A percentile compares a stretch with the other conserved stretches of the same genome.
phyloP scores from a whole-genome alignment of 30 jellyfish, hydroid and myxozoan genomes.

The Aurelia aurita complex sp. Pacific region DNA sequence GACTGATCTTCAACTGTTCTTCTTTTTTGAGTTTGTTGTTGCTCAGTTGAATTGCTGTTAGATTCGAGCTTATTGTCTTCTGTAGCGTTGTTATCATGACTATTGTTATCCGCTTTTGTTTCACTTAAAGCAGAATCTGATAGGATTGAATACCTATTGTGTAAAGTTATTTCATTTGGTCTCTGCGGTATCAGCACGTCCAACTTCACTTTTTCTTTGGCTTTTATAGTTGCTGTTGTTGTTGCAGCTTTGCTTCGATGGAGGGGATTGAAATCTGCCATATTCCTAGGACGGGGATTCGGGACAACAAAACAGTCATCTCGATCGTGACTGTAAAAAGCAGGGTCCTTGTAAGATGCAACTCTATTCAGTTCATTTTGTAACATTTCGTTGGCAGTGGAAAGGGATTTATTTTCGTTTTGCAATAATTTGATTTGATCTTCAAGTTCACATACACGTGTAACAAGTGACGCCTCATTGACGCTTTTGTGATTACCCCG shows the following conservation, averaged over 20 bases:
- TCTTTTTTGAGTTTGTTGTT: conserved; percentile 21
- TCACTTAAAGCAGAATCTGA: conserved; percentile 36
- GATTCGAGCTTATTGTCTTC: conserved; percentile 36
- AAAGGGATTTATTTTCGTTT: conserved; percentile 1
- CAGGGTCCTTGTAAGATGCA: background rate
- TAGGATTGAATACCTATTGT: conserved; percentile 35
- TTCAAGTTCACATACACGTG: conserved; percentile 11
- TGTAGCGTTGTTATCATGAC: conserved; percentile 2
- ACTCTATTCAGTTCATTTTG: conserved; percentile 10
- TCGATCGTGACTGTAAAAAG: background rate
- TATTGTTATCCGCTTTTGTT: conserved; percentile 10
- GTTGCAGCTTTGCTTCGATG: conserved; percentile 22
- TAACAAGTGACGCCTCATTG: conserved; percentile 1
- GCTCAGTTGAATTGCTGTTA: conserved; percentile 6
- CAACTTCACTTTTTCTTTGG: conserved; percentile 25
- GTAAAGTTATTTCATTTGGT: conserved; percentile 8
- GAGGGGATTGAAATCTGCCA: conserved; percentile 2
- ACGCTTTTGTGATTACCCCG: conserved; percentile 13
- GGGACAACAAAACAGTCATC: conserved; percentile 3
- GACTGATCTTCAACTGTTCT: conserved; percentile 24
- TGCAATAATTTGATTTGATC: conserved; percentile 5
- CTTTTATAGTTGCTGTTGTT: conserved; percentile 21
- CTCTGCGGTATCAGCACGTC: conserved; percentile 15
- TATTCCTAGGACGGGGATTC: conserved; percentile 26
- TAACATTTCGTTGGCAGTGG: conserved; percentile 7